These are phyloP conservation scores for Lepidocolaptes lacrymiger DNA, from an alignment of 2,797 vertebrate genomes.

Conservation along the genomic window DNA sequence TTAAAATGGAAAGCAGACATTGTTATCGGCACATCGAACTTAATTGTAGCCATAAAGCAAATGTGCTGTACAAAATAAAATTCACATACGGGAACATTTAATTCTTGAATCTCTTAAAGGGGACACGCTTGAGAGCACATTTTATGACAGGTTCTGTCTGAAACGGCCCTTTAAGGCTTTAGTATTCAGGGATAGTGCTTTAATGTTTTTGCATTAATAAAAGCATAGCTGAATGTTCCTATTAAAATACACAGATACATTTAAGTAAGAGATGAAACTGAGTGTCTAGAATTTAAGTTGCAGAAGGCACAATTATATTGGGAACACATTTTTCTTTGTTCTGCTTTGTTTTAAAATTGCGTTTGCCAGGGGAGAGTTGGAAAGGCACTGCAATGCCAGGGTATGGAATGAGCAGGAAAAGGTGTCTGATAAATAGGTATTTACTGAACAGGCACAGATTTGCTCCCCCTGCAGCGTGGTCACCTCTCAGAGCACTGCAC, in stretches of 20 bases:
- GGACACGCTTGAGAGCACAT: conserved; percentile 85
- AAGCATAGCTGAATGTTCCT: conserved; percentile 81
- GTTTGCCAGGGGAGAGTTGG: conserved; percentile 34
- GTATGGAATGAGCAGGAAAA: background rate
- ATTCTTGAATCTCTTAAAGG: conserved; percentile 87
- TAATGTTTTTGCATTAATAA: conserved; percentile 86
- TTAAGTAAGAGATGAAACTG: conserved; percentile 82
- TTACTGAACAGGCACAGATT: background rate
- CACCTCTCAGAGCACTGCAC: background rate
- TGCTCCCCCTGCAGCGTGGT: background rate
- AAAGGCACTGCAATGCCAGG: background rate
- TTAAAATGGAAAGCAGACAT: conserved; percentile 89
- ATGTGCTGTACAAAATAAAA: conserved; percentile 88
- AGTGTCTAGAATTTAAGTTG: conserved; percentile 78
- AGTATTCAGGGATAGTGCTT: conserved; percentile 78
- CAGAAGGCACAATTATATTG: conserved; percentile 70
- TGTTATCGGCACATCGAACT: conserved; percentile 88
- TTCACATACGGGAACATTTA: conserved; percentile 88
- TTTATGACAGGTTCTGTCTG: conserved; percentile 85
- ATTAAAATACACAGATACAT: conserved; percentile 83
- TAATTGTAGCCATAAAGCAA: conserved; percentile 89
- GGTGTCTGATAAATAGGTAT: background rate
- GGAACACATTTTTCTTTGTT: conserved; percentile 69
- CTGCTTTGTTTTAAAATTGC: conserved; percentile 40
- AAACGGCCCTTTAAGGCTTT: conserved; percentile 84